Conservation (phyloP, 2,797 vertebrate species). For the Chelon labrosus region DNA sequence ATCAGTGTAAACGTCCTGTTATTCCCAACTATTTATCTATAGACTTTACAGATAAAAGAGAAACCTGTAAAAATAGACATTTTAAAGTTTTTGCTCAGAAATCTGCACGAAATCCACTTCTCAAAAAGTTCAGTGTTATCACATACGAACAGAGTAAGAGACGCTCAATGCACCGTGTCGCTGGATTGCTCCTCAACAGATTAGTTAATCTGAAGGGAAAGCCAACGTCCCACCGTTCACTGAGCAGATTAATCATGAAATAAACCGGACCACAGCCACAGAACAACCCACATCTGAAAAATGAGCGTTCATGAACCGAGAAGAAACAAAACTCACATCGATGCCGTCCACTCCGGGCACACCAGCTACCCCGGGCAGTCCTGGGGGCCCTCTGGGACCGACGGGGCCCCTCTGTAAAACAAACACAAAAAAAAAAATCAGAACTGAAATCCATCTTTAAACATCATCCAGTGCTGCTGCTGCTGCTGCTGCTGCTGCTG, state of each 20-base stretch:
- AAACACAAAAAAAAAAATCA: conserved; percentile 60
- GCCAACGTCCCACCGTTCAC: neutral
- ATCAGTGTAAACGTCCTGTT: no score
- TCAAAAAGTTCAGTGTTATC: no score
- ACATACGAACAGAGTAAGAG: no score
- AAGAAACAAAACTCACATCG: conserved; percentile 86
- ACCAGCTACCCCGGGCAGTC: conserved; percentile 88
- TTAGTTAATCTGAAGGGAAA: neutral
- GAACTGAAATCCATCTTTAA: conserved; percentile 38
- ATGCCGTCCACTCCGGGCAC: conserved; percentile 95
- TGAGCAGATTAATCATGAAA: conserved; percentile 30
- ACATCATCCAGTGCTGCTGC: conserved; percentile 27
- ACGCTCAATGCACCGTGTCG: no score
- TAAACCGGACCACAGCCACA: neutral
- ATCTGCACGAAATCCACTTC: no score
- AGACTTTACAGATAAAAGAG: no score
- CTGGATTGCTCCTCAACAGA: neutral
- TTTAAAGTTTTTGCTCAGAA: no score
- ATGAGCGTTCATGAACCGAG: neutral
- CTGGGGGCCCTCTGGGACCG: conserved; percentile 87
- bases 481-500: conserved; percentile 8
- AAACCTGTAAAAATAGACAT: no score
- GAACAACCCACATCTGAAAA: neutral
- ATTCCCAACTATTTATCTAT: no score
- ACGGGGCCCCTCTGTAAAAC: conserved; percentile 87